Evolutionary conservation across 2,113 vertebrate genomes (phyloP), one percentile per base, ranked within the genome.

Genomic region (Atrichornis clamosus): DNA sequence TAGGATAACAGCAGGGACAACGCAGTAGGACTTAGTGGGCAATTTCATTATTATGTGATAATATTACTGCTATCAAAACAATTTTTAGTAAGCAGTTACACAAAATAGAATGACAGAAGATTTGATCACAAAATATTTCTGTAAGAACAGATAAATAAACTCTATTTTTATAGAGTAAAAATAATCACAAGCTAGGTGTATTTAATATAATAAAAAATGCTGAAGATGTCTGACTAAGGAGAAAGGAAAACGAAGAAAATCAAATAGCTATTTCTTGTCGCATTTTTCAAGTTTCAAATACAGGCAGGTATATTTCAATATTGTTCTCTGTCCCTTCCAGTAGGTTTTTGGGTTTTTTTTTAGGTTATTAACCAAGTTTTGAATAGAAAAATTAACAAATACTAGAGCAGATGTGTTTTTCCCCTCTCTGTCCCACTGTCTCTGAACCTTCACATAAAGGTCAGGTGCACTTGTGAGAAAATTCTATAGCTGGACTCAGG

Each of bases 391-490:
- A 8, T 8, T 62, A 83, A 64, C 2, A 62, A 77, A 46, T 42
- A 58, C 6, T 27, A 35, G 32, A 74, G 47, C 2, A 42, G 18
- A 64, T 0, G 0, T 18, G 4, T 64, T 60, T 85, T 77, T 4
- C 7, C 17, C 2, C 6, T 59, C 23, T 64, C 12, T 41, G 26
- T 39, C 11, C 18, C 2, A 1, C 11, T 68, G 9, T 2, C 13
- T 22, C 8, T 1, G 3, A 39, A 11, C 2, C 27, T 67, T 89
- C 21, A 50, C 12, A 7, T 49, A 2, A 5, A 78, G 15, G 2
- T 17, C 79, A 33, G 2, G 12, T 58, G 9, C 3, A 15, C 47
- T 59, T 72, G 8, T 60, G 41, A 85, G 58, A 53, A 85, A 87
- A 56, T 60, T 6, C 8, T 67, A 15, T 3, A 50, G 13, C 0